Evolutionary conservation across 2,113 vertebrate species (phyloP), one percentile per base, ranked within the genome.

Genomic region (Malurus melanocephalus): DNA sequence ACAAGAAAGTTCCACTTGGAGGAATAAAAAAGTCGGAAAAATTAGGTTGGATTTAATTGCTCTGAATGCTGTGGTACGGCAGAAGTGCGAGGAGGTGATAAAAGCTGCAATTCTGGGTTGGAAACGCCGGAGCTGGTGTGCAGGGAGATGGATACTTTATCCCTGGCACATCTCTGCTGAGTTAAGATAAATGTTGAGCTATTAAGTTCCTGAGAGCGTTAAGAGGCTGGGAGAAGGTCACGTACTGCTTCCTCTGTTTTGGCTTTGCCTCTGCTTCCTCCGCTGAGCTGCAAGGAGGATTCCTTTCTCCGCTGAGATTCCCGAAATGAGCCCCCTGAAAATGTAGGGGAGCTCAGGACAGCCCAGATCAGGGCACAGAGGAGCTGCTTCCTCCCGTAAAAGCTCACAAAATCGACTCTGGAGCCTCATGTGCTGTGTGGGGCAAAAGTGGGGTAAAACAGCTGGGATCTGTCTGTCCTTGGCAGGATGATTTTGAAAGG

Each of bases 1-100:
- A 57, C 64, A 46, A 76, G 38, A 75, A 65, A 52, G 30, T 79
- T 94, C 62, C 51, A 13, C 78, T 76, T 87, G 20, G 20, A 85
- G 92, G 93, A 81, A 81, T 23, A 32, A 66, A 66, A 66, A 93
- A 92, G 87, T 33, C 24, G 30, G 74, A 8, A 48, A 76, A 93
- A 94, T 67, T 79, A 80, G 89, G 83, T 62, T n/a, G 84, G 71
- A 74, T 89, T 90, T 94, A 88, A 90, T 94, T 95, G 88, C 93
- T 93, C 92, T 88, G 95, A 77, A 62, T 52, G 51, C 82, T 9
- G 33, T 59, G 72, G 71, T 22, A 57, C 65, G n/a, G 67, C 84
- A 76, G 46, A 83, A 72, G 80, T 17, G 76, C 1, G 10, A 33
- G 82, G 35, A 66, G 81, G 55, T 0, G 43, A 84, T 80, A 85